phyloP scores from a whole-genome alignment of 2,888 invertebrate genomes.

The Margaritifera margaritifera region DNA sequence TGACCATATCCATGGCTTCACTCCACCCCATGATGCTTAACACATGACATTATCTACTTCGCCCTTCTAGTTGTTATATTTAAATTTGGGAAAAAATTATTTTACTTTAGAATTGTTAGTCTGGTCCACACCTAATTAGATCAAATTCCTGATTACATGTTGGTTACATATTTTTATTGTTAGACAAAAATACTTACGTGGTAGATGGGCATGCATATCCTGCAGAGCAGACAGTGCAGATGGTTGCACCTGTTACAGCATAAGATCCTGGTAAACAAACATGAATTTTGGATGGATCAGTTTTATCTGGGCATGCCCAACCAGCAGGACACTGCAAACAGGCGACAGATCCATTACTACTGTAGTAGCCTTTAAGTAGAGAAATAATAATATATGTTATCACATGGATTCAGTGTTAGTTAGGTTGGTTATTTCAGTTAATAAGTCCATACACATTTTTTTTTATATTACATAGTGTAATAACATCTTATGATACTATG shows the following conservation, averaged over 20 bases:
- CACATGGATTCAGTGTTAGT: background rate
- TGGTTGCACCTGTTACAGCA: slow-evolving; percentile 43
- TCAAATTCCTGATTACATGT: too few relatives aligned
- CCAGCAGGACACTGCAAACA: slow-evolving; percentile 62
- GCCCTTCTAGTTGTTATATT: too few relatives aligned
- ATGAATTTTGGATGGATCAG: slow-evolving; percentile 45
- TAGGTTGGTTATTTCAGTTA: too few relatives aligned
- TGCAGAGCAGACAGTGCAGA: slow-evolving; percentile 60
- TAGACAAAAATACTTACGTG: slow-evolving; percentile 36
- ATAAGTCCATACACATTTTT: too few relatives aligned
- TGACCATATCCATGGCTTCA: too few relatives aligned
- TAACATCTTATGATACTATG: too few relatives aligned
- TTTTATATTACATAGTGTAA: too few relatives aligned
- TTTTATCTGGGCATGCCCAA: slow-evolving; percentile 54
- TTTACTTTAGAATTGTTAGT: too few relatives aligned
- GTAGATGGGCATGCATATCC: slow-evolving; percentile 56
- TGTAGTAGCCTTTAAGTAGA: slow-evolving; percentile 48
- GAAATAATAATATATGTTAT: background rate
- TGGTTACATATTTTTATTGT: background rate
- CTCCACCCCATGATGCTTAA: too few relatives aligned
- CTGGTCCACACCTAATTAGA: too few relatives aligned
- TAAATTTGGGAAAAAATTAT: too few relatives aligned
- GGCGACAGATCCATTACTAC: slow-evolving; percentile 49
- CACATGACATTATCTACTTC: too few relatives aligned
- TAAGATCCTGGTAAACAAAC: slow-evolving; percentile 56